Evolutionary conservation across 2,888 invertebrate species (phyloP).

Genomic region (Lymantria monacha): DNA sequence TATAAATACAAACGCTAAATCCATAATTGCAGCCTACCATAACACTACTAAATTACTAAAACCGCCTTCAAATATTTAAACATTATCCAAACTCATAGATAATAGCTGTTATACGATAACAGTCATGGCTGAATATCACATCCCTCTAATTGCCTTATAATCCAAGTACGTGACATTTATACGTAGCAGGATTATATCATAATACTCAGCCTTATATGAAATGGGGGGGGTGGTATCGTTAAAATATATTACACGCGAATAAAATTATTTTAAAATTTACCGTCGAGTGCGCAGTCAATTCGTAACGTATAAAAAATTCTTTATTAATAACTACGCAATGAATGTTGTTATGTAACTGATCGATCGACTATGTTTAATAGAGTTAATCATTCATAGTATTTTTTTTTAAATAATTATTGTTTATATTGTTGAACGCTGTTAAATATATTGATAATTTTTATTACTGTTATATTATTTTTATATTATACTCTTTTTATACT

Average conservation of each 20-base stretch:
- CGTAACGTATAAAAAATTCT: not conserved
- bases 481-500: too few species aligned
- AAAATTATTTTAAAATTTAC: not conserved
- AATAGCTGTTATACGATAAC: slow-evolving; percentile 30
- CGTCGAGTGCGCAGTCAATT: not conserved
- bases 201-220: slow-evolving; percentile 14
- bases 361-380: too few species aligned
- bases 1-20: not conserved
- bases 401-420: too few species aligned
- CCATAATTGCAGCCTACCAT: not conserved
- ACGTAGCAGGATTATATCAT: slow-evolving; percentile 49
- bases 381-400: too few species aligned
- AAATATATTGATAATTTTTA: too few species aligned
- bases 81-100: slow-evolving; percentile 27
- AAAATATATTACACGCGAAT: slow-evolving; percentile 1
- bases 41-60: slow-evolving; percentile 15
- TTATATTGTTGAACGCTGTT: too few species aligned
- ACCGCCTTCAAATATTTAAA: slow-evolving; percentile 21
- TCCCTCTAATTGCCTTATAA: slow-evolving; percentile 62
- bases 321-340: slow-evolving; percentile 3
- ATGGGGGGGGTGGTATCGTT: not conserved
- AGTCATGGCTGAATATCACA: slow-evolving; percentile 34
- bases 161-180: slow-evolving; percentile 58
- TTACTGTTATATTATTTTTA: too few species aligned
- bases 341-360: not conserved